Conservation (phyloP, 2,113 vertebrate genomes). For the Phrynosoma platyrhinos region DNA sequence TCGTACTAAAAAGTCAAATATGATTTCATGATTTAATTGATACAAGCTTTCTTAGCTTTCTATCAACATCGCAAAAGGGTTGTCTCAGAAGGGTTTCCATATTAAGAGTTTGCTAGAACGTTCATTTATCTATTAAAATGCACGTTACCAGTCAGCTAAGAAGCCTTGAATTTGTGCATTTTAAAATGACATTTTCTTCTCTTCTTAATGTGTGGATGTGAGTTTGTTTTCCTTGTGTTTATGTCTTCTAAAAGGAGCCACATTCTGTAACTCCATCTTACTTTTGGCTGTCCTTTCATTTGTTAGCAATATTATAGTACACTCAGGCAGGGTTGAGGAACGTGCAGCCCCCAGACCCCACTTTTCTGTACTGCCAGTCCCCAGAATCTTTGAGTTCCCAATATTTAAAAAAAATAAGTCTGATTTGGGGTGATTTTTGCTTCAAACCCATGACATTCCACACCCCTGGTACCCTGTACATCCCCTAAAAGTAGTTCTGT, state of each 20-base stretch:
- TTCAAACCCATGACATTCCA: too few species aligned
- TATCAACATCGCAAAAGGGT: background rate
- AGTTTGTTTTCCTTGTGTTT: background rate
- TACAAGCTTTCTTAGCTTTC: background rate
- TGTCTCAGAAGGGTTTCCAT: background rate
- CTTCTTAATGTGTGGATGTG: background rate
- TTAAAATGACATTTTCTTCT: background rate
- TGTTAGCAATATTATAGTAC: too few species aligned
- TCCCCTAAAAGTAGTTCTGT: too few species aligned
- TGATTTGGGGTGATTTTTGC: too few species aligned
- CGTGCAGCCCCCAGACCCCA: too few species aligned
- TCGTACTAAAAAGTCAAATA: background rate
- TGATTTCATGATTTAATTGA: background rate
- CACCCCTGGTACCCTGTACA: too few species aligned
- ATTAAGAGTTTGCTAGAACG: background rate
- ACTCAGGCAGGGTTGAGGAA: background rate
- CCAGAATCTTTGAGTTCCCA: too few species aligned
- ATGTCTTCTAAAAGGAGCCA: too few species aligned
- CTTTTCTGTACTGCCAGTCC: too few species aligned
- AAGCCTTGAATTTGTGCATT: background rate
- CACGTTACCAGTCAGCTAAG: background rate
- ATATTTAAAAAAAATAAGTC: too few species aligned
- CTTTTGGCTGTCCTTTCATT: background rate
- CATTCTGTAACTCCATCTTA: background rate
- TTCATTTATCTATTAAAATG: background rate